Base-by-base conservation (phyloP, 2,797 vertebrate genomes). In the Threskiornis aethiopicus region DNA sequence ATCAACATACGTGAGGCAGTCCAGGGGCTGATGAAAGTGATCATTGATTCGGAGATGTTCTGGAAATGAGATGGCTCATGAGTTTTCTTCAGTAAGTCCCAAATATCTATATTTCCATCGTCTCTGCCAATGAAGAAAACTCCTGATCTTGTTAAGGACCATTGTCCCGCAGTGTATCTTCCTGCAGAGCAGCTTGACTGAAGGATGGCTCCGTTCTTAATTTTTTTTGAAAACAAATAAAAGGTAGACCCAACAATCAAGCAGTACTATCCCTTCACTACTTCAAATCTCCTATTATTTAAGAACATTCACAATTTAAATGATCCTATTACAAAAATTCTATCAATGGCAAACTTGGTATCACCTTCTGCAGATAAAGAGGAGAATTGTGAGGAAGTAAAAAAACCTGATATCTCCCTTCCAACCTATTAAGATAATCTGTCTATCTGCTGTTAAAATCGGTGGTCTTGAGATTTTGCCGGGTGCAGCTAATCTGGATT, bases 11-110 rank as follows among this genome's bases (percentile, higher is more conserved):
- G 16, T 61, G 99, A 98, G 57, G 96, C 70, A 17, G 70, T 97
- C 97, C 98, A 98, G 82, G 99, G 98, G 88, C 97, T 98, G 95
- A 99, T 98, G 97, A 94, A 98, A 79, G 98, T 99, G 87, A 99
- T 98, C 75, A 46, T 81, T 29, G 98, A 92, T 12, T 97, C 79
- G 35, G 98, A 98, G 95, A 99, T 89, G 77, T 94, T 99, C 89
- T 99, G 98, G 39, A 98, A 95, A 61, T 98, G 97, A 22, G 97
- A 95, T 16, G 99, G 98, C 80, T 99, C 98, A 0, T 97, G 97
- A 19, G 98, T 98, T 96, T 99, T 99, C 92, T 99, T 98, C 95
- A 99, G 81, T 73, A 99, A 98, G 97, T 99, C 99, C 99, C 99
- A 99, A 85, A 99, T 98, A 49, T 99, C 99, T 2, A 99, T 87